A percentile compares a stretch with the other conserved stretches of the same genome.
Conservation (phyloP, 2,113 vertebrate species). For the Phoenicopterus ruber region DNA sequence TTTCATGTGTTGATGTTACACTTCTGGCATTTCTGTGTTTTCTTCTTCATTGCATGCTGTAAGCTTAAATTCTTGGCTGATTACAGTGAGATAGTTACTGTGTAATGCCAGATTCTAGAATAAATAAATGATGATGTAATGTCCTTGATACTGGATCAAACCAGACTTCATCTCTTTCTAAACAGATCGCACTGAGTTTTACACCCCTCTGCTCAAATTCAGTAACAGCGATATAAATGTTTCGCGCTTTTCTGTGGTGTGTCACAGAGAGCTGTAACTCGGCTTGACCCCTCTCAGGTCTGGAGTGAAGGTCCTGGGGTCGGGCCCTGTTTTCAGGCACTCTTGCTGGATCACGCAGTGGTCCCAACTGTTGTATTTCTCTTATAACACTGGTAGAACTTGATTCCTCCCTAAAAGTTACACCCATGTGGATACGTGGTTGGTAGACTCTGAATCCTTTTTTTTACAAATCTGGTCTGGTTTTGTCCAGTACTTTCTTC, state of each 20-base stretch:
- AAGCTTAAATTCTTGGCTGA: constrained; percentile 6
- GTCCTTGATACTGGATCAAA: not conserved
- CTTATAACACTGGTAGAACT: not conserved
- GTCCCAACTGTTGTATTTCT: not conserved
- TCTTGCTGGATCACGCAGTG: rapidly evolving
- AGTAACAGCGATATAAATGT: not conserved
- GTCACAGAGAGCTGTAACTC: not conserved
- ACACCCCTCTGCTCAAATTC: not conserved
- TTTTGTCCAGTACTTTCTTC: not conserved
- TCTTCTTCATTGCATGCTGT: not conserved
- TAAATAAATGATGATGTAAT: constrained; percentile 26
- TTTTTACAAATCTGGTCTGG: not conserved
- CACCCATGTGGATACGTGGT: rapidly evolving
- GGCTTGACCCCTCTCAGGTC: not conserved
- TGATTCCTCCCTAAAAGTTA: not conserved
- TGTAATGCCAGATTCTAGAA: constrained; percentile 26
- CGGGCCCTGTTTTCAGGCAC: not conserved
- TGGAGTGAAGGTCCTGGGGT: not conserved
- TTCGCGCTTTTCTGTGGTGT: not conserved
- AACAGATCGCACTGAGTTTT: not conserved
- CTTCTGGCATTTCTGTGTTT: not conserved
- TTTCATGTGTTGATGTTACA: not conserved
- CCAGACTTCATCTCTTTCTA: not conserved
- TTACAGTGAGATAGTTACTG: not conserved
- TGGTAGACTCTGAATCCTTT: not conserved